Base-by-base conservation (phyloP, 2,797 vertebrate genomes). In the Emydoidea blandingii region DNA sequence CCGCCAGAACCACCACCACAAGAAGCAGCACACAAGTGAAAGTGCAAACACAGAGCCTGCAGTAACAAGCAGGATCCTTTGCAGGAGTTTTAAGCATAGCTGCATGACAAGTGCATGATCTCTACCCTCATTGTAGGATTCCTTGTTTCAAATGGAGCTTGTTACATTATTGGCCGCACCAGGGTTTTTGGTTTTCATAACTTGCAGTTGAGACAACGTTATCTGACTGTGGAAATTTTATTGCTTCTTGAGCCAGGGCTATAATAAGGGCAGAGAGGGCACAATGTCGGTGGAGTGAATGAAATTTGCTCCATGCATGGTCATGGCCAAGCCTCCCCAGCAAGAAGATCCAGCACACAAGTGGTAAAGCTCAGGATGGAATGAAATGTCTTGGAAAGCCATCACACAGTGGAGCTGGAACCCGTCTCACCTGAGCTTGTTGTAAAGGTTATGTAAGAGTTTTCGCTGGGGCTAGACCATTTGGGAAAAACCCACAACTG, bases 341-440 rank as follows among this genome's bases (percentile, higher is more conserved):
- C 65, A 41, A 88, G 85, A 82, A 89, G 90, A 21, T 95, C 59
- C 62, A 47, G 81, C 79, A 65, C 54, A 72, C 88, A 92, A 91
- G 95, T 87, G 59, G 91, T 82, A 83, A 85, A 95, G 95, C 95
- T 56, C 76, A 80, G 79, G 76, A 97, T 82, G 97, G 83, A 65
- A 96, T 25, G 93, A 89, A 93, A 94, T 90, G 95, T 91, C 83
- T 91, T 91, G 62, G 89, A 86, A 87, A 95, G 94, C 95, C 94
- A 76, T 53, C 91, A 97, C 97, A 86, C 79, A 79, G 85, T 59
- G 53, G 86, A 95, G 97, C 97, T 95, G 92, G 34, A 47, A 96
- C 97, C 98, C 97, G 81, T 98, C 99, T 99, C 99, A 99, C 99
- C 99, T 99, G 99, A 96, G 98, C 99, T 99, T 98, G 99, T 99